A percentile compares a stretch with the other conserved stretches of the same genome.
phyloP scores from a whole-genome alignment of 2,797 vertebrate species.

The Calcarius lapponicus region DNA sequence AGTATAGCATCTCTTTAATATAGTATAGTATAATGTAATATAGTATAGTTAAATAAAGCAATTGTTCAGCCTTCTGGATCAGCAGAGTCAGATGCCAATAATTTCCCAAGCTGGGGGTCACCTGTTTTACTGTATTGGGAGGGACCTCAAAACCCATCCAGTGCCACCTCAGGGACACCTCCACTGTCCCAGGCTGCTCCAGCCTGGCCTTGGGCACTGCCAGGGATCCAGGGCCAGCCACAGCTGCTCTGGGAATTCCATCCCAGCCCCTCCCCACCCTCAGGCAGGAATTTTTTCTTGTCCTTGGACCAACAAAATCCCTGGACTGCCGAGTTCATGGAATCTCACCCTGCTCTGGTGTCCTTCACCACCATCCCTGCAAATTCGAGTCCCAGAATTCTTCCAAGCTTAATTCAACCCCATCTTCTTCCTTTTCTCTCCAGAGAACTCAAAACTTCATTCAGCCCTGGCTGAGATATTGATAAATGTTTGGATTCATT shows the following conservation, averaged over 20 bases:
- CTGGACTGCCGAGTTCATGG: not conserved
- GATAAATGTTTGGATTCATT: constrained; percentile 48
- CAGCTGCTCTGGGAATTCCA: not conserved
- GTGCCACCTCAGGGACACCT: not conserved
- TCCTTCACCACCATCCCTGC: fast-evolving
- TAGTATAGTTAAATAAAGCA: too few relatives aligned
- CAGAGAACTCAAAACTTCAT: not conserved
- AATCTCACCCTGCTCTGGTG: not conserved
- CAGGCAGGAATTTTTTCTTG: not conserved
- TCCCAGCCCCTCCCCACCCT: not conserved
- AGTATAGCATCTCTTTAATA: too few relatives aligned
- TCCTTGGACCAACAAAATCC: not conserved
- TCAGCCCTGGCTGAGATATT: constrained; percentile 17
- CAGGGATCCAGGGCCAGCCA: not conserved
- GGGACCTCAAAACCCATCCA: not conserved
- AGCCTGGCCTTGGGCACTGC: not conserved
- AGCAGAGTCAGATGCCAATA: too few relatives aligned
- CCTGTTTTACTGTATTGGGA: too few relatives aligned
- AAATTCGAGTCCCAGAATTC: not conserved
- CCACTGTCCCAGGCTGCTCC: not conserved
- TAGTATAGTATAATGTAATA: too few relatives aligned
- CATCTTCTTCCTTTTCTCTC: not conserved
- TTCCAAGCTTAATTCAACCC: not conserved
- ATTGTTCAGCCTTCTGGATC: too few relatives aligned
- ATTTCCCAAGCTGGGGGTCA: too few relatives aligned